These are phyloP conservation scores for Alfaro cultratus DNA, from an alignment of 2,797 vertebrate genomes.

Conservation along the genomic window DNA sequence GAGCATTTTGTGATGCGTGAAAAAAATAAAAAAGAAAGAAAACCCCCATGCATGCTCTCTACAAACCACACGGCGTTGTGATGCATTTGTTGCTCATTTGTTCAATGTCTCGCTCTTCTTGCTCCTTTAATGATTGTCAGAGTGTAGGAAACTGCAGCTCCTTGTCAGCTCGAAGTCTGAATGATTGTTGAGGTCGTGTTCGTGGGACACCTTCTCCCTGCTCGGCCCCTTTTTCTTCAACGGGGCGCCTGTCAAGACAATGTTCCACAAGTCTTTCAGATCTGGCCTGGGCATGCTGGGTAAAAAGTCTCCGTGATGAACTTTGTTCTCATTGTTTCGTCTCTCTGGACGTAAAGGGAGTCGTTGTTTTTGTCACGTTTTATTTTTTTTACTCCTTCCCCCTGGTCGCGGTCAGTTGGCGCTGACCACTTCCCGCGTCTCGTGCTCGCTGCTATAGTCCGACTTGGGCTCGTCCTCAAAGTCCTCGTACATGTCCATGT, in stretches of 20 bases:
- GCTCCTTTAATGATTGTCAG: slow-evolving; percentile 67
- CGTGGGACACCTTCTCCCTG: slow-evolving; percentile 21
- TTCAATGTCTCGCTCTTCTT: slow-evolving; percentile 30
- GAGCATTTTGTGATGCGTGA: slow-evolving; percentile 83
- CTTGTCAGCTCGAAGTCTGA: slow-evolving; percentile 36
- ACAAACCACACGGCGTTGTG: slow-evolving; percentile 55
- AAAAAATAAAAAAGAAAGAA: slow-evolving; percentile 59
- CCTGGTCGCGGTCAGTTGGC: slow-evolving; percentile 88
- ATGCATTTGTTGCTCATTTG: slow-evolving; percentile 52
- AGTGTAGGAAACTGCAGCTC: slow-evolving; percentile 49
- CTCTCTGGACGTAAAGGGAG: slow-evolving; percentile 52
- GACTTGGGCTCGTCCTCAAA: slow-evolving; percentile 98
- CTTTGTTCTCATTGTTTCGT: slow-evolving; percentile 47
- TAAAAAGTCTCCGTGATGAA: slow-evolving; percentile 57
- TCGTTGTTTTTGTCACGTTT: slow-evolving; percentile 23
- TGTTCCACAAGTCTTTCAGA: slow-evolving; percentile 17
- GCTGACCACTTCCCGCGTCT: slow-evolving; percentile 91
- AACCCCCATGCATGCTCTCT: slow-evolving; percentile 90
- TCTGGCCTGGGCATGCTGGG: slow-evolving; percentile 42
- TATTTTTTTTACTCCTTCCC: too few relatives aligned
- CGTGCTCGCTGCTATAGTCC: slow-evolving; percentile 98
- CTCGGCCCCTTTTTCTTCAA: slow-evolving; percentile 52
- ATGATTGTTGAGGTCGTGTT: slow-evolving; percentile 33
- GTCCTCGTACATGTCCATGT: slow-evolving; percentile 98
- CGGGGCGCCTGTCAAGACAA: slow-evolving; percentile 66